These are phyloP conservation scores for Stictocephala bisonia DNA, from an alignment of 2,888 invertebrate species.

Conservation along the genomic window DNA sequence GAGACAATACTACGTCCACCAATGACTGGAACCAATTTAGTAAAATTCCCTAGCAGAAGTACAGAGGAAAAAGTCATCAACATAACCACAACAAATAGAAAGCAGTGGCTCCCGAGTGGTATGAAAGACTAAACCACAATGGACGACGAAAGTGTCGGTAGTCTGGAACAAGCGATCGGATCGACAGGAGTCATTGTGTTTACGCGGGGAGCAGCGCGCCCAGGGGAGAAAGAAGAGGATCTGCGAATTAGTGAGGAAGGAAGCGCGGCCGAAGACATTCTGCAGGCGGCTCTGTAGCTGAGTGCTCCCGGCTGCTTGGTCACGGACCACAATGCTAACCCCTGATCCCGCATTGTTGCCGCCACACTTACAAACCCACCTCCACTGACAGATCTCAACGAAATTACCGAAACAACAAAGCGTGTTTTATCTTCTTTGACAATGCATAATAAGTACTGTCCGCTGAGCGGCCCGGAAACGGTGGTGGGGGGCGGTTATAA, in stretches of 20 bases:
- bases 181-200: conserved; percentile 18
- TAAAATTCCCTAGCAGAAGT: no score
- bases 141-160: no score
- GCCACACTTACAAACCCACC: conserved; percentile 46
- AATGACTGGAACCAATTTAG: no score
- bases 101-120: no score
- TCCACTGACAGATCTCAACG: conserved; percentile 50
- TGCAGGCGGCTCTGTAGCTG: conserved; percentile 33
- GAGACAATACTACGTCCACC: no score
- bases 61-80: no score
- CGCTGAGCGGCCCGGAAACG: conserved; percentile 49
- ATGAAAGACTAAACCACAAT: no score
- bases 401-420: conserved; percentile 52
- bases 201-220: conserved; percentile 26
- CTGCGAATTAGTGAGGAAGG: conserved; percentile 39
- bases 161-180: no score
- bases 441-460: conserved; percentile 55
- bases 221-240: conserved; percentile 32
- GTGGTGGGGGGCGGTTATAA: conserved; percentile 57
- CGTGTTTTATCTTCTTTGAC: conserved; percentile 54
- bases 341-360: conserved; percentile 22
- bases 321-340: conserved; percentile 35
- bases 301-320: conserved; percentile 39
- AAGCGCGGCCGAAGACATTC: background rate
- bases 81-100: no score